Percentiles rank a stretch among this genome's conserved stretches.
These are phyloP conservation scores for Macroglossus sobrinus DNA, from an alignment of 2,113 vertebrate species.

Conservation along the genomic window DNA sequence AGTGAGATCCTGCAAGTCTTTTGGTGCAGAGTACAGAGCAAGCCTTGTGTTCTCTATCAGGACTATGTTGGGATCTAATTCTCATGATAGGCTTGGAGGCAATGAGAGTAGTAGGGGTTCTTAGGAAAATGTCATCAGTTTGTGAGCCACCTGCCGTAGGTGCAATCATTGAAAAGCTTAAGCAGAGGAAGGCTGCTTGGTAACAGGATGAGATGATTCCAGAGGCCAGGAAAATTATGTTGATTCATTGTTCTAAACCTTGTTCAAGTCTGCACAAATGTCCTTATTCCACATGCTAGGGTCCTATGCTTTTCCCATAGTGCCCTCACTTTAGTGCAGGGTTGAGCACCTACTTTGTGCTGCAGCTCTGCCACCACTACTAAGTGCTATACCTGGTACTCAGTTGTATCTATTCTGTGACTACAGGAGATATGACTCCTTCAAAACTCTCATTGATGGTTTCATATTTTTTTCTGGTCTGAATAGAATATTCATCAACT, in stretches of 20 bases:
- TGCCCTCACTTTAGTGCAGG: background rate
- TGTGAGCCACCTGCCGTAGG: background rate
- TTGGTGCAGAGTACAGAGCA: background rate
- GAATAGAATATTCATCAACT: background rate
- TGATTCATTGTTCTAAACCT: background rate
- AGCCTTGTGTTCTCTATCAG: background rate
- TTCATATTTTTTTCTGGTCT: background rate
- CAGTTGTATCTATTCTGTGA: background rate
- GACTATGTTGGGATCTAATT: background rate
- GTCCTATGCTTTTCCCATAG: background rate
- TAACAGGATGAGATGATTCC: background rate
- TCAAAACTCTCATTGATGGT: background rate
- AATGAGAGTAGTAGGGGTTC: background rate
- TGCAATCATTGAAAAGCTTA: background rate
- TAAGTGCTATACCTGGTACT: background rate
- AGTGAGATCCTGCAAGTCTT: background rate
- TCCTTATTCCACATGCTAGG: background rate
- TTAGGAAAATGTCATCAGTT: background rate
- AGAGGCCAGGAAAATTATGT: background rate
- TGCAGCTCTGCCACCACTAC: background rate
- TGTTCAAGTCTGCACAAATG: background rate
- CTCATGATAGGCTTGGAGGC: background rate
- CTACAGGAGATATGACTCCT: background rate
- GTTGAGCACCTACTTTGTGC: background rate
- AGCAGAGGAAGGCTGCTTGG: background rate